phyloP scores from a whole-genome alignment of 2,797 vertebrate genomes.

The Muscicapa comitata region DNA sequence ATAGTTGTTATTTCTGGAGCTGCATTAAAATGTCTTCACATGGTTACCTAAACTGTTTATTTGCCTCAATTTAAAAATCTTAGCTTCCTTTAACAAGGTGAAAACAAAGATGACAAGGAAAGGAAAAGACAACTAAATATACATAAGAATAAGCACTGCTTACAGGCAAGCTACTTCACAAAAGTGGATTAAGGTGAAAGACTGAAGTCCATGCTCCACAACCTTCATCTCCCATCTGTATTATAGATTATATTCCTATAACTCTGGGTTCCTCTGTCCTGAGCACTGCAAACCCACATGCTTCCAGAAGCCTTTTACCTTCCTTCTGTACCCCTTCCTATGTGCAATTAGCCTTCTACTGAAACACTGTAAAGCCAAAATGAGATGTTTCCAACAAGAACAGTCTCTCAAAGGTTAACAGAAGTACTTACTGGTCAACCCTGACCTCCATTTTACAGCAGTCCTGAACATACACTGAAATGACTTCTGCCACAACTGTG shows the following conservation, averaged over 20 bases:
- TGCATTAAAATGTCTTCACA: not conserved
- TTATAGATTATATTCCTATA: not conserved
- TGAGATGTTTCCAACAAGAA: not conserved
- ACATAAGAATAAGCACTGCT: not conserved
- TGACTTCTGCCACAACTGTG: not conserved
- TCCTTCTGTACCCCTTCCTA: not conserved
- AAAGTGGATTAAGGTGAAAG: not conserved
- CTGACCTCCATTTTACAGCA: not conserved
- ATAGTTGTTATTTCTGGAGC: not conserved
- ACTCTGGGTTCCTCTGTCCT: not conserved
- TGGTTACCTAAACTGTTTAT: not conserved
- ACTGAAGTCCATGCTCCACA: not conserved
- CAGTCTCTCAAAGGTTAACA: not conserved
- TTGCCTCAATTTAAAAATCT: not conserved
- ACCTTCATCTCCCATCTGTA: not conserved
- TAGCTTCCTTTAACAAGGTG: not conserved
- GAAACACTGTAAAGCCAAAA: not conserved
- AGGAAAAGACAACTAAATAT: not conserved
- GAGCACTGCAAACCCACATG: accelerated
- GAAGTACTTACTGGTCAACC: not conserved
- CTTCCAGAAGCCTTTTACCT: not conserved
- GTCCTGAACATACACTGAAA: not conserved
- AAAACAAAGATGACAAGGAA: not conserved
- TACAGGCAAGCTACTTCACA: not conserved
- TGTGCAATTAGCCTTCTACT: not conserved